Evolutionary conservation across 2,888 invertebrate species (phyloP).

Genomic region (Luperina nickerlii): DNA sequence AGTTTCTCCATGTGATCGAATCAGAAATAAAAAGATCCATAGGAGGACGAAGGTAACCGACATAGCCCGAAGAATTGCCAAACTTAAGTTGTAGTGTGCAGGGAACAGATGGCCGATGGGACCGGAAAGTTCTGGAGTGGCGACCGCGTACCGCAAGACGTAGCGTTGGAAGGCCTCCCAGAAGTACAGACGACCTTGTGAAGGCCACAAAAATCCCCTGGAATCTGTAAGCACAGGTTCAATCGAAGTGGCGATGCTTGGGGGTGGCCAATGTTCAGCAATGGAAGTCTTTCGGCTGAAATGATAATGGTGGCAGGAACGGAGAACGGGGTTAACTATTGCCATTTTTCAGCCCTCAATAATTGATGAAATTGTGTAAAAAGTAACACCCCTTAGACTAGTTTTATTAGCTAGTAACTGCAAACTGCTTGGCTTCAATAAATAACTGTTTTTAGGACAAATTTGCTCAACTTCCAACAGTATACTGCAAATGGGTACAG

Average conservation of each 20-base stretch:
- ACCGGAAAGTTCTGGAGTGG: background rate
- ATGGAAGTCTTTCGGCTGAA: background rate
- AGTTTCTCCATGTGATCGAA: background rate
- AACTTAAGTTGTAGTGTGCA: background rate
- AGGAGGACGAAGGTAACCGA: no score
- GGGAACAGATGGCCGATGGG: background rate
- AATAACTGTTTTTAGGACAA: conserved; percentile 1
- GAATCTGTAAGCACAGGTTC: background rate
- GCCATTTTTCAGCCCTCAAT: background rate
- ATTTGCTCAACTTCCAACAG: conserved; percentile 3
- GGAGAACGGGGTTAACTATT: background rate
- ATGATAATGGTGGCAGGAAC: background rate
- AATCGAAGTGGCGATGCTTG: background rate
- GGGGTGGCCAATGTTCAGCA: background rate
- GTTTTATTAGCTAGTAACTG: background rate
- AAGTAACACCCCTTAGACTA: background rate
- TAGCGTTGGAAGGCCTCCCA: background rate
- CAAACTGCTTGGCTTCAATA: background rate
- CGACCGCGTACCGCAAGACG: background rate
- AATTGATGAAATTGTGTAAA: background rate
- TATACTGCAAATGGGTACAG: background rate
- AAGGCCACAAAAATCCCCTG: background rate
- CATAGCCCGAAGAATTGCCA: background rate
- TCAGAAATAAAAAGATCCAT: background rate
- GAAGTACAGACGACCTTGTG: background rate